Base-by-base conservation (phyloP, 2,888 invertebrate genomes). In the Clanis bilineata region DNA sequence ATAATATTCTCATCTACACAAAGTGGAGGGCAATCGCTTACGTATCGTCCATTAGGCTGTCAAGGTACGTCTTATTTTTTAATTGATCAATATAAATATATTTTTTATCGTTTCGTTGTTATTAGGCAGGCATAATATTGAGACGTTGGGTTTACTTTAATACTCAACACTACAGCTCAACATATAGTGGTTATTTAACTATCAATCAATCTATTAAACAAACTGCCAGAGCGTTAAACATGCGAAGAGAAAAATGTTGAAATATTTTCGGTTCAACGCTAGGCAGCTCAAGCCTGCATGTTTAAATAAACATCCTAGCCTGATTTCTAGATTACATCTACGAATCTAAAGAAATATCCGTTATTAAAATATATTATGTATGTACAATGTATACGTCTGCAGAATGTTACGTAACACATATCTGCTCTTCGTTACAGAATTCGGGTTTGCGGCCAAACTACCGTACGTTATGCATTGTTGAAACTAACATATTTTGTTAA, bases 401-500 rank as follows among this genome's bases (percentile, higher is more conserved):
- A 66, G 70, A 66, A 72, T 72, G 70, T 82, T 77, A 66, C 67
- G 75, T 69, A 77, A 80, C 63, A 44, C 9, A 65, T 62, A 64
- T 79, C 80, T 82, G 81, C 66, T 79, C 73, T 73, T 70, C 71
- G 68, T 81, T 76, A 73, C 62, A 56, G 64, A 62, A 71, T 64
- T 66, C 71, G 66, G 68, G 67, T 72, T 64, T 71, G 72, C 66
- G 64, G 72, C 72, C 68, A 75, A 72, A 67, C 69, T 61, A 63
- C 64, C 61, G 54, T 59, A 62, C 62, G 64, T 70, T 73, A 77
- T 71, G 71, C 75, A 76, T 79, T 80, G 77, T 78, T 80, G 65
- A 76, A 77, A 78, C 72, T 74, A 76, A 82, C 76, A 80, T 72
- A 77, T 78, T 74, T 73, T 67, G 69, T 71, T 79, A 75, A 78